phyloP scores from a whole-genome alignment of 2,888 invertebrate species.

The Coremacera marginata region DNA sequence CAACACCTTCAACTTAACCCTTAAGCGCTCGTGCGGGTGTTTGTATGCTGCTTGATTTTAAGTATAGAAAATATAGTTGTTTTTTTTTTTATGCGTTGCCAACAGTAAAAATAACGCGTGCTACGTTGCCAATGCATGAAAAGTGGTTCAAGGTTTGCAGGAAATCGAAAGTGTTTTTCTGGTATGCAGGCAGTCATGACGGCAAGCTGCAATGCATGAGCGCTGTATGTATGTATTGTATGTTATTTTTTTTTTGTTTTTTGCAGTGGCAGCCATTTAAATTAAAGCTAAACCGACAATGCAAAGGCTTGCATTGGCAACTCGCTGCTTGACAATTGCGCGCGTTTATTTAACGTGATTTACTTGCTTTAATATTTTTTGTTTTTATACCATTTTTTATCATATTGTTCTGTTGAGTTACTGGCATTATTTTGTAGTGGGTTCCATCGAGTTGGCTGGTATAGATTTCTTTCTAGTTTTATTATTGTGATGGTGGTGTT shows the following conservation, averaged over 20 bases:
- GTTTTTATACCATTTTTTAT: no score
- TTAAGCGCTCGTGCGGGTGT: not conserved
- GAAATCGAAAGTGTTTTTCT: conserved; percentile 26
- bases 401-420: no score
- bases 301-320: not conserved
- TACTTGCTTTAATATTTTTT: no score
- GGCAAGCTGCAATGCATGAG: not conserved
- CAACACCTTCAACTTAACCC: no score
- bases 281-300: not conserved
- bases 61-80: not conserved
- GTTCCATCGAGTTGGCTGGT: no score
- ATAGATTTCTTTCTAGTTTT: no score
- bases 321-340: no score
- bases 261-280: not conserved
- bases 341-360: no score
- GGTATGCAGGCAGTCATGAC: not conserved
- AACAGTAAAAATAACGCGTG: not conserved
- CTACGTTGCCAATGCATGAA: conserved; percentile 14
- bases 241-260: not conserved
- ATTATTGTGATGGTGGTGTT: no score
- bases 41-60: not conserved
- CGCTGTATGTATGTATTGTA: not conserved
- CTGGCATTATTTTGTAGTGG: no score
- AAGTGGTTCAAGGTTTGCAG: conserved; percentile 29
- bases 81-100: no score